Base-by-base conservation (phyloP, 2,113 vertebrate genomes). In the Rhabdomys dilectus region DNA sequence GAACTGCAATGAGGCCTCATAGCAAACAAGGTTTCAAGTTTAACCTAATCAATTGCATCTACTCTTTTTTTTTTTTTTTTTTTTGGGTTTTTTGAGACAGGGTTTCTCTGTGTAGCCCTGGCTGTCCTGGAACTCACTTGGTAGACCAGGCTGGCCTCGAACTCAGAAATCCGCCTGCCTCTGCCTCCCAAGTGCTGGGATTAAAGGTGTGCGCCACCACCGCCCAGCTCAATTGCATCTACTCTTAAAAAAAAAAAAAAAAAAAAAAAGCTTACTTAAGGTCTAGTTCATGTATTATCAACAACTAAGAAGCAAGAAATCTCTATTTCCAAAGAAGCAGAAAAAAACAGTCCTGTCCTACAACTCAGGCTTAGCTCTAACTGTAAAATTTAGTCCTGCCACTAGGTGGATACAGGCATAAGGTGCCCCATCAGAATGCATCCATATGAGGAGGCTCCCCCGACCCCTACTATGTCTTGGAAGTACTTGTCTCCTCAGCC, bases 251-350 rank as follows among this genome's bases (percentile, higher is more conserved):
- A 45, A 51, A 51, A 51, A 51, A 51, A 51, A 51, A 39, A 66
- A 24, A 42, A 56, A 45, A 91, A 94, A 58, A 34, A 15, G 11
- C 89, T 73, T 70, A n/a, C 45, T 77, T 51, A 22, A 84, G 29
- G 56, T 70, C 51, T 87, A n/a, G 80, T 73, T 89, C 66, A 62
- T 56, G 17, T 31, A 4, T 31, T 60, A n/a, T 48, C 87, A 82
- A 89, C 17, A 88, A 31, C 56, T 34, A 86, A 77, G 80, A 36
- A 88, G 31, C 58, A 85, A 95, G 39, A 87, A 81, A 77, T 62
- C 48, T 48, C 1, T 72, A 29, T 85, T 48, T 89, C 7, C 4
- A 70, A 86, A n/a, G 36, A 80, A 91, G 68, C 48, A 86, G 31
- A 51, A 62, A 70, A 73, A 76, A 68, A 0, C 34, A 31, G 62